Evolutionary conservation across 1,140 invertebrate species (phyloP).

Genomic region (Agrilus planipennis): DNA sequence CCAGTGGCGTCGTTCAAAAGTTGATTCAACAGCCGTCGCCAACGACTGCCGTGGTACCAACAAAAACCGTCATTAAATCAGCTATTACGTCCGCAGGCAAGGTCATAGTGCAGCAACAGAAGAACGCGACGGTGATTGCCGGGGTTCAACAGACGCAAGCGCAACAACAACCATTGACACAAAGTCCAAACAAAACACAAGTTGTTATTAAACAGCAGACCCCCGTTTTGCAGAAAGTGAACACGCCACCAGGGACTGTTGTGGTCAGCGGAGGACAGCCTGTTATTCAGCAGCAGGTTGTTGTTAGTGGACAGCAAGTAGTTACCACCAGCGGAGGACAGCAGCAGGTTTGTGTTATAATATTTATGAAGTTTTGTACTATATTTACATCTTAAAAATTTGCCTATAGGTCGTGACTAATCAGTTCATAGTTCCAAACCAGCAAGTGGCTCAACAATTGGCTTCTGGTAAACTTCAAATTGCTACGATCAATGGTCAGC

Average conservation of each 20-base stretch:
- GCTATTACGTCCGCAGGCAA: conserved; percentile 23
- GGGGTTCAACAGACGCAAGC: neutral
- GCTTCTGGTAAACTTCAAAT: conserved; percentile 67
- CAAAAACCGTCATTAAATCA: conserved; percentile 19
- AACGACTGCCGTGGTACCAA: conserved; percentile 13
- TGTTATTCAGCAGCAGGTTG: conserved; percentile 24
- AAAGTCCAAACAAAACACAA: conserved; percentile 13
- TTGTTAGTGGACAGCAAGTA: conserved; percentile 27
- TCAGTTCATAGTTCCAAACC: conserved; percentile 66
- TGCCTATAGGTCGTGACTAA: conserved; percentile 40
- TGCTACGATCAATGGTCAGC: conserved; percentile 72
- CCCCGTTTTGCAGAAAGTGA: conserved; percentile 21
- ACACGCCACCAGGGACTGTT: conserved; percentile 13
- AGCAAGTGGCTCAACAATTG: conserved; percentile 60
- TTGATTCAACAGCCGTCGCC: too few relatives aligned
- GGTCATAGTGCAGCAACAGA: conserved; percentile 21
- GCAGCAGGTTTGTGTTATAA: neutral
- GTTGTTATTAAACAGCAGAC: conserved; percentile 15
- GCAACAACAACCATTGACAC: conserved; percentile 9
- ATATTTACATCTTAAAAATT: neutral
- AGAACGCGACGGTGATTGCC: conserved; percentile 19
- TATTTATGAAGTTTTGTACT: conserved; percentile 7
- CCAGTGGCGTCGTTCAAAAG: conserved; percentile 18
- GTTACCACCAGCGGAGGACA: neutral
- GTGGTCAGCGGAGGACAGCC: conserved; percentile 22